Evolutionary conservation across 2,797 vertebrate genomes (phyloP), one percentile per base, ranked within the genome.

Genomic region (Schizopygopsis malacanthus): DNA sequence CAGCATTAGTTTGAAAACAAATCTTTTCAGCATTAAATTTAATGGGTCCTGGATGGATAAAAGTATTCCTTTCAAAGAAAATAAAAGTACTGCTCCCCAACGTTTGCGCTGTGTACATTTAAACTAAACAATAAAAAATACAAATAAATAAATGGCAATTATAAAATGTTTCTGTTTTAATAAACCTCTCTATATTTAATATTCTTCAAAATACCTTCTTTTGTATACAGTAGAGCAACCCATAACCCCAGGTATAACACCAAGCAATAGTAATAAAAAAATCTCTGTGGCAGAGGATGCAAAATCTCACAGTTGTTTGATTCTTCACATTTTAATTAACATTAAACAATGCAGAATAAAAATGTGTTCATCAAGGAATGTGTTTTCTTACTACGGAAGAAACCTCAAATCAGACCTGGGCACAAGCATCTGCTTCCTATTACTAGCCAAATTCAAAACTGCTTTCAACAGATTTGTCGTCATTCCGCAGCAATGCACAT

Each of bases 401-500:
- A 84, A 76, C 18, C 63, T 43, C n/a, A 47, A 56, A 59, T 78
- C 37, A 84, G 47, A 84, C 33, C 45, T 28, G n/a, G 67, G 73
- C n/a, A 41, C 2, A n/a, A 77, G 75, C 75, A 71, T 79, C 65
- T 84, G 65, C 37, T 71, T 84, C 39, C 50, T 45, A 12, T 84
- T 71, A 84, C 75, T 28, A 70, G 25, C 63, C 75, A 71, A 63
- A 79, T 72, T 43, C 67, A 73, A 72, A 85, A 47, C 8, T 0
- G 15, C 50, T 61, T 80, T 79, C 65, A 11, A 61, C 84, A 79
- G 52, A 63, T 79, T 72, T 72, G 25, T 15, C 7, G 8, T 80
- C 75, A 84, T 84, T 84, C 63, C 63, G 13, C 65, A 80, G 77
- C 52, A 79, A 73, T 63, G 39, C 77, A 85, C 84, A 85, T 63